A percentile compares a stretch with the other conserved stretches of the same genome.
Evolutionary conservation across 2,888 invertebrate genomes (phyloP).

Genomic region (Pachydiplax longipennis): DNA sequence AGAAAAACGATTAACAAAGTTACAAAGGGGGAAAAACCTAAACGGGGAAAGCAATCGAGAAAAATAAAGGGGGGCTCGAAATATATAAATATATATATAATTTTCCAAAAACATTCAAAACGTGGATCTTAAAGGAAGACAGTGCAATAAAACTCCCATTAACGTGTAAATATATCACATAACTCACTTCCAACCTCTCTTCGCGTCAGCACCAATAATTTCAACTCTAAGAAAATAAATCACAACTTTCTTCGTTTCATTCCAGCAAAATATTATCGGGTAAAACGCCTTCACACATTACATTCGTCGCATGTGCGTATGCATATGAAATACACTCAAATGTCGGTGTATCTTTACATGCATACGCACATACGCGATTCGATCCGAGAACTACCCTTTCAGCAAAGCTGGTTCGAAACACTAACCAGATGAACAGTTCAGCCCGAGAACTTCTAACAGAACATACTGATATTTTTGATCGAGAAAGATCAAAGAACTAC

Average conservation of each 20-base stretch:
- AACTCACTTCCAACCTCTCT: neutral
- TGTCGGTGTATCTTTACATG: too few species aligned
- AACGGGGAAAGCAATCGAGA: neutral
- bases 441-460: slow-evolving; percentile 36
- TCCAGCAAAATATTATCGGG: slow-evolving; percentile 26
- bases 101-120: slow-evolving; percentile 51
- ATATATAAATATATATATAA: neutral
- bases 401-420: neutral
- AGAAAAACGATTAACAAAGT: neutral
- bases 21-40: neutral
- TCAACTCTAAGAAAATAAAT: slow-evolving; percentile 41
- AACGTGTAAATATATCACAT: slow-evolving; percentile 16
- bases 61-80: slow-evolving; percentile 1
- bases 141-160: slow-evolving; percentile 11
- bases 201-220: slow-evolving; percentile 36
- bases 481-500: slow-evolving; percentile 10
- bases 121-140: slow-evolving; percentile 44
- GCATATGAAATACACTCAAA: neutral
- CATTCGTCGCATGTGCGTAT: neutral
- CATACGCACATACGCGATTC: neutral
- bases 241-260: slow-evolving; percentile 30
- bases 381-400: neutral
- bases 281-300: slow-evolving; percentile 10
- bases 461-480: slow-evolving; percentile 26
- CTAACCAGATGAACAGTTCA: slow-evolving; percentile 23